A percentile compares a stretch with the other conserved stretches of the same genome.
phyloP scores from a whole-genome alignment of 1,140 invertebrate species.

The Temnothorax nylanderi region DNA sequence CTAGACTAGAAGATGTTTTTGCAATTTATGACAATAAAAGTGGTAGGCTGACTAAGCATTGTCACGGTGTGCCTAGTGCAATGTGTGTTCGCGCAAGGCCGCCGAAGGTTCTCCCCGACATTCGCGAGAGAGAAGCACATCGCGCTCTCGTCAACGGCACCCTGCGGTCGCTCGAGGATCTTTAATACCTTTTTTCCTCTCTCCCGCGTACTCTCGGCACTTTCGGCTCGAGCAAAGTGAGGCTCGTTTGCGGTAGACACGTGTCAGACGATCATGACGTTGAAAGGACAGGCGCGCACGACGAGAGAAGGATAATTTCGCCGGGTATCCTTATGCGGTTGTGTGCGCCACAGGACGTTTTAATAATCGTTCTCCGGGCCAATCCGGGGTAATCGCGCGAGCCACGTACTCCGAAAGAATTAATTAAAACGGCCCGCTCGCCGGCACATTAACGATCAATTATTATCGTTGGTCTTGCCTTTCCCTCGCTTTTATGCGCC shows the following conservation, averaged over 20 bases:
- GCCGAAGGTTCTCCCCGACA: neutral
- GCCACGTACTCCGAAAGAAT: slow-evolving; percentile 29
- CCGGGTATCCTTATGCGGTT: slow-evolving; percentile 4
- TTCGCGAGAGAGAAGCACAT: slow-evolving; percentile 12
- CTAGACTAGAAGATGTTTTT: no score
- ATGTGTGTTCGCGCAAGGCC: slow-evolving; percentile 51
- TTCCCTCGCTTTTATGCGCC: slow-evolving; percentile 8
- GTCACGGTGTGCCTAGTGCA: no score
- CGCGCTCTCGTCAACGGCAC: slow-evolving; percentile 42
- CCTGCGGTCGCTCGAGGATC: neutral
- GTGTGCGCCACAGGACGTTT: slow-evolving; percentile 28
- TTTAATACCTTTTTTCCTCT: slow-evolving; percentile 14
- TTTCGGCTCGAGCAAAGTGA: slow-evolving; percentile 19
- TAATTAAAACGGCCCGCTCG: slow-evolving; percentile 28
- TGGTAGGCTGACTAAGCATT: no score
- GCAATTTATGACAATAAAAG: no score
- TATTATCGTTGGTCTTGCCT: slow-evolving; percentile 19
- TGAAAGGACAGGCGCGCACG: slow-evolving; percentile 36
- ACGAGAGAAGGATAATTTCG: slow-evolving; percentile 28
- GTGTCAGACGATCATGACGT: slow-evolving; percentile 48
- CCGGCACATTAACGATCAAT: slow-evolving; percentile 39
- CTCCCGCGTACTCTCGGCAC: neutral
- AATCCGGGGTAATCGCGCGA: slow-evolving; percentile 5
- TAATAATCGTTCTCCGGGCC: slow-evolving; percentile 47
- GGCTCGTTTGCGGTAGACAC: slow-evolving; percentile 24